Conservation (phyloP, 2,113 vertebrate genomes). For the Ornithorhynchus anatinus region DNA sequence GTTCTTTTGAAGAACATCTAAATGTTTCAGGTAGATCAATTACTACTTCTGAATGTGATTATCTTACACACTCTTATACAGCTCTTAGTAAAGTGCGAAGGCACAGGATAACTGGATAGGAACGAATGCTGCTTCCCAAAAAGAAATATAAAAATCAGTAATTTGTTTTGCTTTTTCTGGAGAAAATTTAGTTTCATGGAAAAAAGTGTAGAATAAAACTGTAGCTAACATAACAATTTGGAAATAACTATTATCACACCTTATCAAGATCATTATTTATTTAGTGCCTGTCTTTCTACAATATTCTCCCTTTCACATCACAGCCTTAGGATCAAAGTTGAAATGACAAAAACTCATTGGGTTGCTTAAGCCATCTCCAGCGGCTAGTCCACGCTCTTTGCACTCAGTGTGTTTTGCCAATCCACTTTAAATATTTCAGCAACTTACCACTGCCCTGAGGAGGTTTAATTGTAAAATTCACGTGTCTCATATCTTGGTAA, state of each 20-base stretch:
- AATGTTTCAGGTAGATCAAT: conserved; percentile 66
- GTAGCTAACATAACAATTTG: neutral
- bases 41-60: conserved; percentile 42
- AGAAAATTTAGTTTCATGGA: conserved; percentile 7
- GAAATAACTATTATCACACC: neutral
- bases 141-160: neutral
- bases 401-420: no score
- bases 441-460: no score
- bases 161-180: neutral
- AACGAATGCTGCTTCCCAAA: conserved; percentile 13
- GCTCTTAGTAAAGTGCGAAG: conserved; percentile 7
- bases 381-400: no score
- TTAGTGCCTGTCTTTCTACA: no score
- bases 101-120: conserved; percentile 3
- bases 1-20: conserved; percentile 47
- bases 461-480: no score
- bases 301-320: no score
- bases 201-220: conserved; percentile 8
- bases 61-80: conserved; percentile 28
- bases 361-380: no score
- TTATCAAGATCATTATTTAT: no score
- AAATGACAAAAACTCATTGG: no score
- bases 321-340: no score
- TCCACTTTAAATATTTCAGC: no score
- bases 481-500: no score